A percentile compares a stretch with the other conserved stretches of the same genome.
phyloP scores from a whole-genome alignment of 2,888 invertebrate species.

The Sisyra nigra region DNA sequence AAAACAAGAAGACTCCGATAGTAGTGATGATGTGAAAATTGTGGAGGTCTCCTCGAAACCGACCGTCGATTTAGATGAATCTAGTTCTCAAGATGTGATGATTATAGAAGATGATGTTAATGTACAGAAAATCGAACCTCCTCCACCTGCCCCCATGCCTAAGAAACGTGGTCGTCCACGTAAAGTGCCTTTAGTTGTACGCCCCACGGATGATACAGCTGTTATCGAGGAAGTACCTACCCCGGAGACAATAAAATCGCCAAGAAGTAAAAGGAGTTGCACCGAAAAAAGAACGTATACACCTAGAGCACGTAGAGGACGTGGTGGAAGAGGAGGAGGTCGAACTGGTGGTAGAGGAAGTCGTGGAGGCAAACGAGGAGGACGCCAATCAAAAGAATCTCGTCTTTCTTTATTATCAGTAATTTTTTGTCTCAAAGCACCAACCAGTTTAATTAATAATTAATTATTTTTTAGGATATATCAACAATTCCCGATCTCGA shows the following conservation, averaged over 20 bases:
- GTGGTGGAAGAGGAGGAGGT: conserved; percentile 18
- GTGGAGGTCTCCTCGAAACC: conserved; percentile 13
- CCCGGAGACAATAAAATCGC: conserved; percentile 6
- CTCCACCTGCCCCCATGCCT: conserved; percentile 19
- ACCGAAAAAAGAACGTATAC: conserved; percentile 13
- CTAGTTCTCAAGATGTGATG: conserved; percentile 22
- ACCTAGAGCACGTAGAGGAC: conserved; percentile 24
- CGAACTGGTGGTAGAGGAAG: conserved; percentile 14
- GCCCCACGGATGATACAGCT: conserved; percentile 17
- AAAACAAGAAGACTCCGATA: conserved; percentile 8
- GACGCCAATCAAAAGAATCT: conserved; percentile 8
- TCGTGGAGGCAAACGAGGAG: conserved; percentile 18
- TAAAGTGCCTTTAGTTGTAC: conserved; percentile 26
- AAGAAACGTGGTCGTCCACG: conserved; percentile 33
- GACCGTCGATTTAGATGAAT: conserved; percentile 9
- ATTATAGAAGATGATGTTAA: conserved; percentile 25
- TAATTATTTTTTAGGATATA: no score
- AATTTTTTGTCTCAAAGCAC: neutral
- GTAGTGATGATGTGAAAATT: conserved; percentile 15
- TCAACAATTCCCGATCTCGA: no score
- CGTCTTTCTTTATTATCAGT: neutral
- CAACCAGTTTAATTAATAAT: no score
- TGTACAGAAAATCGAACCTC: conserved; percentile 9
- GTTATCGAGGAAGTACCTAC: no score
- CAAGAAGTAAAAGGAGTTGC: conserved; percentile 26